Evolutionary conservation across 2,113 vertebrate genomes (phyloP).

Genomic region (Scytalopus superciliaris): DNA sequence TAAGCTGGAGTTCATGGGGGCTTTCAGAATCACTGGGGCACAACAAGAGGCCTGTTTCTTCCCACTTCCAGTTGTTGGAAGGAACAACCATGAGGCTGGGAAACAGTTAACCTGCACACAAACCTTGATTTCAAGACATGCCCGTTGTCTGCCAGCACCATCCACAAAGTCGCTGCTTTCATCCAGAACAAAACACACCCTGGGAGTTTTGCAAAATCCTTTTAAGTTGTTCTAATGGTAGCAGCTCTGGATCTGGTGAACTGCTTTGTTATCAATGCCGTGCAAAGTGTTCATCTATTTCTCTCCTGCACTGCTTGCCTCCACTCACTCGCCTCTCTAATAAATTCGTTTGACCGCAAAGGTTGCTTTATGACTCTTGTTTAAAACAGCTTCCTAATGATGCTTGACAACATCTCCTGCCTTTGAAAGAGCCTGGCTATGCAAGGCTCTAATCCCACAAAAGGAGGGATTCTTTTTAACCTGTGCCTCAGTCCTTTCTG

Average conservation of each 20-base stretch:
- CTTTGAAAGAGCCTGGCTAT: slow-evolving; percentile 41
- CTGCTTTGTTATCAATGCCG: slow-evolving; percentile 55
- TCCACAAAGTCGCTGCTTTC: neutral
- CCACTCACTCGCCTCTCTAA: slow-evolving; percentile 43
- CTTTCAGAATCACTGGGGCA: neutral
- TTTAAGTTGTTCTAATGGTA: slow-evolving; percentile 59
- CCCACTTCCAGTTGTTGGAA: slow-evolving; percentile 3
- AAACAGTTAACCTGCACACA: slow-evolving; percentile 36
- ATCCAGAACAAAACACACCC: slow-evolving; percentile 39
- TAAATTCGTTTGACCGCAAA: slow-evolving; percentile 62
- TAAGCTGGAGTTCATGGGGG: neutral
- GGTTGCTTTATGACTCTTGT: slow-evolving; percentile 61
- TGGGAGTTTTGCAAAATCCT: slow-evolving; percentile 55
- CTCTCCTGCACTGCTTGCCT: slow-evolving; percentile 36
- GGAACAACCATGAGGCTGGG: neutral
- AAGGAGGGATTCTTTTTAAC: slow-evolving; percentile 70
- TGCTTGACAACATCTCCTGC: slow-evolving; percentile 65
- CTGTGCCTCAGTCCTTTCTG: slow-evolving; percentile 50
- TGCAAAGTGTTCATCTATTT: slow-evolving; percentile 55
- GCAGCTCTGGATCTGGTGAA: slow-evolving; percentile 36
- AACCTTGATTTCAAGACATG: neutral
- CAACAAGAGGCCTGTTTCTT: neutral
- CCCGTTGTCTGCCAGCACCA: neutral
- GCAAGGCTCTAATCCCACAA: slow-evolving; percentile 62
- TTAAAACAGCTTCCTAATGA: slow-evolving; percentile 68